Evolutionary conservation across 2,797 vertebrate species (phyloP).

Genomic region (Sphenopsis melanotis): DNA sequence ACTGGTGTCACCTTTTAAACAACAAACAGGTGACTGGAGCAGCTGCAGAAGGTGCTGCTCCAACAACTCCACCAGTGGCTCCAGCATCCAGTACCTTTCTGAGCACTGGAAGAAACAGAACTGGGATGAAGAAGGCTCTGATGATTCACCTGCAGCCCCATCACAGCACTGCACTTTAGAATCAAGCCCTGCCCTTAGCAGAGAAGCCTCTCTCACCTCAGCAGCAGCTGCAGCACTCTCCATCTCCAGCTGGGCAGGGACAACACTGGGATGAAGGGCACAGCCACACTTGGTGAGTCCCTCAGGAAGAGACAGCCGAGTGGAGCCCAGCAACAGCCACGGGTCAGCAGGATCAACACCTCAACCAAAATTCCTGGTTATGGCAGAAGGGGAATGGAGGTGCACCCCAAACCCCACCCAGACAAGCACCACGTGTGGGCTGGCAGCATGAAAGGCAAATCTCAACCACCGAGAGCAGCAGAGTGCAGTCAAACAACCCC

Average conservation of each 20-base stretch:
- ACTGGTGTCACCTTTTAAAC: background rate
- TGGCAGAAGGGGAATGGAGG: background rate
- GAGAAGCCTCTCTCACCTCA: background rate
- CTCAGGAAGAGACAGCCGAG: background rate
- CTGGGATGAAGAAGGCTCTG: background rate
- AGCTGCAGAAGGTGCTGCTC: background rate
- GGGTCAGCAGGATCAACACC: rapidly evolving
- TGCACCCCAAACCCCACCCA: rapidly evolving
- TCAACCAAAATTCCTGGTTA: background rate
- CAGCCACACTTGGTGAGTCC: background rate
- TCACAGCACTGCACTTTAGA: background rate
- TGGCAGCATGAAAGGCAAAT: background rate
- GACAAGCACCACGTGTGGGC: rapidly evolving
- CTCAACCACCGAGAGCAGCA: background rate
- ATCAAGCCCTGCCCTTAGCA: background rate
- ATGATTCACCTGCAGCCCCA: background rate
- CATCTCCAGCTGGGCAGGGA: background rate
- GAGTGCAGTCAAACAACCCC: background rate
- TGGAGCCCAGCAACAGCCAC: background rate
- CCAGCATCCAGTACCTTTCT: too few relatives aligned
- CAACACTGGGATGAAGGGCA: rapidly evolving
- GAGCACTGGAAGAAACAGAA: background rate
- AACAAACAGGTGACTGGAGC: background rate
- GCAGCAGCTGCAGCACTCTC: background rate
- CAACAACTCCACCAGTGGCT: background rate